Conservation (phyloP, 2,888 invertebrate species). For the Oithona nana region DNA sequence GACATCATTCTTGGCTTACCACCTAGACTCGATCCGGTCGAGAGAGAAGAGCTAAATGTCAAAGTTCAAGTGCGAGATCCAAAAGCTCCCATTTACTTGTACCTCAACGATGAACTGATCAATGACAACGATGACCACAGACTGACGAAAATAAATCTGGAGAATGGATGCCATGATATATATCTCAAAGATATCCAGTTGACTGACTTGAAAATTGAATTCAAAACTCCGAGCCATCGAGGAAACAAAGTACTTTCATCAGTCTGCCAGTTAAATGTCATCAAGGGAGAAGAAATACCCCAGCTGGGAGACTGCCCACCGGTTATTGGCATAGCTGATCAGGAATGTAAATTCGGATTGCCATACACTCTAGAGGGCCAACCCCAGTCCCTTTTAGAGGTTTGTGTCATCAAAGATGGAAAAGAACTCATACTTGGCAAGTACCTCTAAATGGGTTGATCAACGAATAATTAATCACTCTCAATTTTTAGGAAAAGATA, state of each 20-base stretch:
- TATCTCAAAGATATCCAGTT: neutral
- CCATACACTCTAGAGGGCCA: constrained; percentile 28
- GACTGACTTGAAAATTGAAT: too few relatives aligned
- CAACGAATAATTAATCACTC: too few relatives aligned
- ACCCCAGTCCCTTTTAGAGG: constrained; percentile 2
- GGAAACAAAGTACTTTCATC: too few relatives aligned
- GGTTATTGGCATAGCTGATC: constrained; percentile 34
- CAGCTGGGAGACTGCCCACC: constrained; percentile 34
- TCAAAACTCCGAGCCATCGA: too few relatives aligned
- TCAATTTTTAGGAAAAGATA: too few relatives aligned
- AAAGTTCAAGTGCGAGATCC: constrained; percentile 88
- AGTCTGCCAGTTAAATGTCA: constrained; percentile 27
- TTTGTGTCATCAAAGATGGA: constrained; percentile 16
- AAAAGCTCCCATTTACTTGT: constrained; percentile 85
- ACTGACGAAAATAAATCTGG: neutral
- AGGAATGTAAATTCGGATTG: constrained; percentile 32
- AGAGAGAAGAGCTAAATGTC: constrained; percentile 73
- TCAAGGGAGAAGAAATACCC: constrained; percentile 33
- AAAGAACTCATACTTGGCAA: constrained; percentile 11
- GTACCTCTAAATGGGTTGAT: too few relatives aligned
- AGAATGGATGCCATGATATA: neutral
- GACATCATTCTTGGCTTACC: constrained; percentile 84
- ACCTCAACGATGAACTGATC: constrained; percentile 76
- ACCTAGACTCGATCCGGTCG: constrained; percentile 76
- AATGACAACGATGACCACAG: constrained; percentile 42